phyloP scores from a whole-genome alignment of 2,888 invertebrate genomes.

The Lepidocyrtoides sp. region DNA sequence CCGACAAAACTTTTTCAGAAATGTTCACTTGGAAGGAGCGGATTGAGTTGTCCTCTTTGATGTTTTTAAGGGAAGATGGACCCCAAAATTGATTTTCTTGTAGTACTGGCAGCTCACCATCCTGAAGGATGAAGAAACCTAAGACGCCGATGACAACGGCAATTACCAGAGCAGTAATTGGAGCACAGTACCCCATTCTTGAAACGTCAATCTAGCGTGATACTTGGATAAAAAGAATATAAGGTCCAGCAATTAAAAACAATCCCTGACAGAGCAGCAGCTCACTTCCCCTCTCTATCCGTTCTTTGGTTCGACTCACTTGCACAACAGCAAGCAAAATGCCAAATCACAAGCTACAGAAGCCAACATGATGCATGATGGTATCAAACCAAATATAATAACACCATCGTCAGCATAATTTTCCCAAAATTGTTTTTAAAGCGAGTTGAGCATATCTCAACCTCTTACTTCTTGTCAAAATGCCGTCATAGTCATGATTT shows the following conservation, averaged over 20 bases:
- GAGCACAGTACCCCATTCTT: slow-evolving; percentile 67
- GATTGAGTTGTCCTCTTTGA: slow-evolving; percentile 88
- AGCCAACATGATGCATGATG: not conserved
- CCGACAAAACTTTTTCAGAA: slow-evolving; percentile 88
- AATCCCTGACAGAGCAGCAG: not conserved
- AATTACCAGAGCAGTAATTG: slow-evolving; percentile 13
- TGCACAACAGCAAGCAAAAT: not conserved
- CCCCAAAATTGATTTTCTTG: slow-evolving; percentile 82
- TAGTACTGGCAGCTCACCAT: slow-evolving; percentile 74
- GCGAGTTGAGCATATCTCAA: no score
- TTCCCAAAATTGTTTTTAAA: no score
- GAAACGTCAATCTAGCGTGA: not conserved
- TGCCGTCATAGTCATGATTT: not conserved
- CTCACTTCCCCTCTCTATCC: not conserved
- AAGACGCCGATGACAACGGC: slow-evolving; percentile 38
- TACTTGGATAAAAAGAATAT: not conserved
- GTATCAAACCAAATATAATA: not conserved
- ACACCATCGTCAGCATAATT: not conserved
- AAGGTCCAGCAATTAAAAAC: not conserved
- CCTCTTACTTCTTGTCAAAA: not conserved
- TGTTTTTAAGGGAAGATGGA: slow-evolving; percentile 83
- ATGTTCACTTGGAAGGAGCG: slow-evolving; percentile 89
- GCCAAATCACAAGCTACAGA: not conserved
- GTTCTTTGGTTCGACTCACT: not conserved
- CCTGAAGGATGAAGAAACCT: slow-evolving; percentile 74